Evolutionary conservation across 2,888 invertebrate species (phyloP), one percentile per base, ranked within the genome.

Genomic region (Ornithoptera alexandrae): DNA sequence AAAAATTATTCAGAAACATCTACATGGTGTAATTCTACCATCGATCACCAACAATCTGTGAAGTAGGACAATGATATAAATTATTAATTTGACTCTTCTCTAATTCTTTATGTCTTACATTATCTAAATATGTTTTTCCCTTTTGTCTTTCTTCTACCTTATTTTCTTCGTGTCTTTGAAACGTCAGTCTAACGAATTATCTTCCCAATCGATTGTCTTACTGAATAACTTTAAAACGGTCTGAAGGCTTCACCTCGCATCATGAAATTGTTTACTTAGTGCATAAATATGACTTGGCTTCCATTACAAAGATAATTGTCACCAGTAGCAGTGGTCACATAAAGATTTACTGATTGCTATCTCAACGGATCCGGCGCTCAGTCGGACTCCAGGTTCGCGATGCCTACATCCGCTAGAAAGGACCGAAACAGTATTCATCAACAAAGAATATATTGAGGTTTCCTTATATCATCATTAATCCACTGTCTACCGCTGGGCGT

Each of bases 171-270:
- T 57, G 57, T 58, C 57, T 58, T n/a, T 58, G 4, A 20, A 8
- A 57, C 42, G 17, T 58, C 24, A 58, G 10, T 58, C 57, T 58
- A 58, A 58, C 57, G 22, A 58, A 58, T 58, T 58, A 58, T 58
- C 57, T 58, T 58, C 22, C 15, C 2, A 53, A 18, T 53, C 53
- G 18, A 7, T 53, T 53, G 53, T 53, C 53, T 53, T 53, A 53
- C 53, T 53, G 5, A 53, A 53, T 53, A n/a, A 53, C 53, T 6
- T 53, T 5, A 15, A 46, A 46, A 15, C 3, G 12, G 2, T 1
- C 12, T 46, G 46, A 46, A 46, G 4, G 12, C 15, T 46, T 46
- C 10, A 15, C 15, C 2, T 15, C 2, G 12, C 46, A 46, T 4
- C 15, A 15, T 18, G n/a, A n/a, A 53, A 53, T n/a, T n/a, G 6